phyloP scores from a whole-genome alignment of 1,140 invertebrate species.

The Leptopilina boulardi region DNA sequence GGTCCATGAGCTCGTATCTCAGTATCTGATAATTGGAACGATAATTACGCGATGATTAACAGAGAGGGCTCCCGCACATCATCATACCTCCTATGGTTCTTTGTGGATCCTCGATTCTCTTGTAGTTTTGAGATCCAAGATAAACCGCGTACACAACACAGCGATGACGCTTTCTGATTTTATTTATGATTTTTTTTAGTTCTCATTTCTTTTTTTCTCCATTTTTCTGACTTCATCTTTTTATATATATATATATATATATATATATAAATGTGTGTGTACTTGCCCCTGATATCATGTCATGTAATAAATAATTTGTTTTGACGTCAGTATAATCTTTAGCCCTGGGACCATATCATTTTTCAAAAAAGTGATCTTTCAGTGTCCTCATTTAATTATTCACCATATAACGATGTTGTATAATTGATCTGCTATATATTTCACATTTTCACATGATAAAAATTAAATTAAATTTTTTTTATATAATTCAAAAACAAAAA shows the following conservation, averaged over 20 bases:
- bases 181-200: slow-evolving; percentile 41
- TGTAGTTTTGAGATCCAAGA: slow-evolving; percentile 59
- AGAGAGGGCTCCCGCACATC: slow-evolving; percentile 75
- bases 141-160: slow-evolving; percentile 52
- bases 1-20: slow-evolving; percentile 65
- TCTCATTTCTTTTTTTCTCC: slow-evolving; percentile 12
- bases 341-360: not conserved
- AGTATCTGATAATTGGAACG: slow-evolving; percentile 74
- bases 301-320: slow-evolving; percentile 31
- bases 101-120: slow-evolving; percentile 44
- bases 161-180: slow-evolving; percentile 39
- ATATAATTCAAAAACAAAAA: too few relatives aligned
- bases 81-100: slow-evolving; percentile 64
- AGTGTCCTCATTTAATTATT: slow-evolving; percentile 24
- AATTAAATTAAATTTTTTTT: not conserved
- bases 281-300: slow-evolving; percentile 9
- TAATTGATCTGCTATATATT: not conserved
- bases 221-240: not conserved
- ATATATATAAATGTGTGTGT: too few relatives aligned
- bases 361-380: slow-evolving; percentile 20
- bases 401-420: not conserved
- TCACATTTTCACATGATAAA: slow-evolving; percentile 1
- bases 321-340: slow-evolving; percentile 19
- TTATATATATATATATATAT: not conserved
- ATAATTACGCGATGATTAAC: slow-evolving; percentile 76